These are phyloP conservation scores for Leptopilina drosophilae DNA, from an alignment of 2,888 invertebrate genomes.

Conservation along the genomic window DNA sequence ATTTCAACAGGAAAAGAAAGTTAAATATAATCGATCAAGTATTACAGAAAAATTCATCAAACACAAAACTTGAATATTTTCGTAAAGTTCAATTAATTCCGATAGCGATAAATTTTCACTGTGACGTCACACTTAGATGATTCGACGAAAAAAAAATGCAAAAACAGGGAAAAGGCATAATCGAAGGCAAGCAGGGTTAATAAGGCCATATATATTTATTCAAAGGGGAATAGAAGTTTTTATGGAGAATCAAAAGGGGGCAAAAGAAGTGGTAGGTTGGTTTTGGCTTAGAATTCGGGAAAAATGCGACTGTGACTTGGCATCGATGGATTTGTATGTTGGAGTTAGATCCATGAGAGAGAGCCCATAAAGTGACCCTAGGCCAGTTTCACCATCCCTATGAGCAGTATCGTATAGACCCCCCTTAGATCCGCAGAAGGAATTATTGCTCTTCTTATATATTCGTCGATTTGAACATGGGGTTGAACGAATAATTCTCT, in stretches of 20 bases:
- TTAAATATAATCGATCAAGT: too few relatives aligned
- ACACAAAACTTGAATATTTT: too few relatives aligned
- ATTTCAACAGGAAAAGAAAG: too few relatives aligned
- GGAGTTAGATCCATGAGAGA: constrained; percentile 69
- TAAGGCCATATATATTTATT: constrained; percentile 74
- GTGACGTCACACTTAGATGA: constrained; percentile 16
- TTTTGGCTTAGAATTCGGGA: constrained; percentile 66
- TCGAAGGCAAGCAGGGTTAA: constrained; percentile 68
- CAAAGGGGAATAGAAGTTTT: constrained; percentile 64
- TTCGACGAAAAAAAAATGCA: constrained; percentile 50
- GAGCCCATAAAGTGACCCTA: constrained; percentile 74
- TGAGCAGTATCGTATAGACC: constrained; percentile 57
- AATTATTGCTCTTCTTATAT: constrained; percentile 75
- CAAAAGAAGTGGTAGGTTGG: constrained; percentile 48
- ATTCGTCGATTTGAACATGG: constrained; percentile 69
- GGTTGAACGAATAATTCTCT: constrained; percentile 69
- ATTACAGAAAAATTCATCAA: too few relatives aligned
- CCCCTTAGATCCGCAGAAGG: constrained; percentile 61
- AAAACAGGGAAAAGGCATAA: constrained; percentile 59
- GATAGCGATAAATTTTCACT: background rate
- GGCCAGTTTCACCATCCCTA: constrained; percentile 58
- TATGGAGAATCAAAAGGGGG: constrained; percentile 60
- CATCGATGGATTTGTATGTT: constrained; percentile 65
- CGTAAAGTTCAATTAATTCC: too few relatives aligned
- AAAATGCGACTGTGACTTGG: constrained; percentile 61